Base-by-base conservation (phyloP, 1,140 invertebrate genomes). In the Tetramorium parvispinum region DNA sequence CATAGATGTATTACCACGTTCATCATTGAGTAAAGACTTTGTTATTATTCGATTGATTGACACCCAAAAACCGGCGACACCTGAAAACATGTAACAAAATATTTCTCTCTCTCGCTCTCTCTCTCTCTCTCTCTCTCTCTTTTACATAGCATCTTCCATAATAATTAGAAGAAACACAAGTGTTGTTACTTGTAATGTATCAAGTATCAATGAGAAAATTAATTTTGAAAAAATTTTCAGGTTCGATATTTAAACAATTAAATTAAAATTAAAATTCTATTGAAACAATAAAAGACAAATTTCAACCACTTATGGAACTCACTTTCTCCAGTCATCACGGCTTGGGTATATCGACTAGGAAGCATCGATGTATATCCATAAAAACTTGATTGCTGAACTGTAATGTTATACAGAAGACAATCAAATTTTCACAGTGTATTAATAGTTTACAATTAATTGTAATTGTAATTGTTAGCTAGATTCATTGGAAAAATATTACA, bases 311-410 rank as follows among this genome's bases (percentile, higher is more conserved):
- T 13, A 18, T 16, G 3, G 8, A 49, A 24, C 96, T 97, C 96
- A 97, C 98, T 99, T 96, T 99, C 98, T 75, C 98, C 98, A 21
- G 97, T 97, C 98, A 99, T 99, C 0, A 99, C 98, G 73, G 98
- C 98, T 93, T 99, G 98, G 0, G 98, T 99, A 92, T 99, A 99
- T 79, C 97, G 95, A 81, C 97, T 97, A 21, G 98, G 98, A 78
- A 99, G 95, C 97, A 98, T 98, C 83, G 98, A 98, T 2, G 98
- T 98, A 92, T 98, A 99, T 10, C 98, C 98, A 94, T 99, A 99
- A 95, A 98, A 99, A 94, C 98, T 98, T 0, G 98, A 98, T 95
- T 99, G 98, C 94, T 99, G 98, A 65, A 99, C 97, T 96, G 93
- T 78, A 96, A 95, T 10, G 2, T 10, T 43, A 85, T 71, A 43